Percentiles rank a stretch among this genome's conserved stretches.
phyloP scores from a whole-genome alignment of 1,140 invertebrate species.

The Apolygus lucorum region DNA sequence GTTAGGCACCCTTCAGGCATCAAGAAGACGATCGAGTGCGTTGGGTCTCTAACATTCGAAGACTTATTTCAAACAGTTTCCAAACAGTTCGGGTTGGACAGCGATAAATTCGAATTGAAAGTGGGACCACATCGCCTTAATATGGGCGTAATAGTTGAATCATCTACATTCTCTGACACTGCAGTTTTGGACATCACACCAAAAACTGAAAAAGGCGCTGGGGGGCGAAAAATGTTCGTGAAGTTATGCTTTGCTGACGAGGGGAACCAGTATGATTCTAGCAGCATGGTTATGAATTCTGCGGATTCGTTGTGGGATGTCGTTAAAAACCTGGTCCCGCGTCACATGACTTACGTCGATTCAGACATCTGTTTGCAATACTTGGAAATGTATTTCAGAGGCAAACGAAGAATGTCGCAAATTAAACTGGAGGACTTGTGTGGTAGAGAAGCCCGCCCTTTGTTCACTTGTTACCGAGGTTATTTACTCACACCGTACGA shows the following conservation, averaged over 20 bases:
- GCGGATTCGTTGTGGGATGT: not conserved
- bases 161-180: not conserved
- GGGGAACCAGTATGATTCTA: not conserved
- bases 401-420: not conserved
- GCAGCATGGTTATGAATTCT: not conserved
- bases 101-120: not conserved
- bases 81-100: not conserved
- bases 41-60: not conserved
- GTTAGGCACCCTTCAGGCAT: not conserved
- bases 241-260: not conserved
- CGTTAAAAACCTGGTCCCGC: not conserved
- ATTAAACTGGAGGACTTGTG: not conserved
- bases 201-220: not conserved
- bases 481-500: not conserved
- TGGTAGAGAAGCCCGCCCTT: not conserved
- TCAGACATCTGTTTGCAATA: not conserved
- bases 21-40: not conserved
- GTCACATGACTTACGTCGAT: not conserved
- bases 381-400: not conserved
- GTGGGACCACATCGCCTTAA: not conserved
- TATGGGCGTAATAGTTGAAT: not conserved
- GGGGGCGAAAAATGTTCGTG: not conserved
- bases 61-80: not conserved
- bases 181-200: not conserved
- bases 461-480: not conserved